These are phyloP conservation scores for Bombus confusus DNA, from an alignment of 1,140 invertebrate genomes.

Conservation along the genomic window DNA sequence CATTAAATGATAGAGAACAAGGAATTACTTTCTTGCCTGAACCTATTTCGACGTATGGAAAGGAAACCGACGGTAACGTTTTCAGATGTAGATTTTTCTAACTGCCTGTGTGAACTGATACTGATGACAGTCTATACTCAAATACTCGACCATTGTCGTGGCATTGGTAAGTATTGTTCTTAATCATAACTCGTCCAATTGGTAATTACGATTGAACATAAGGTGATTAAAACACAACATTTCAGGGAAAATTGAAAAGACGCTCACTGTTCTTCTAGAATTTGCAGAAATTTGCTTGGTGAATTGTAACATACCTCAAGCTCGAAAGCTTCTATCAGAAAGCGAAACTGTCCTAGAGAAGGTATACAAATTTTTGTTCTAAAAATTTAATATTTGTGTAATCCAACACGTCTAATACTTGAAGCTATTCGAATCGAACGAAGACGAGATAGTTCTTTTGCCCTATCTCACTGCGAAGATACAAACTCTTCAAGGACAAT, in stretches of 20 bases:
- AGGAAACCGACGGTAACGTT: constrained; percentile 75
- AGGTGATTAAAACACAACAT: neutral
- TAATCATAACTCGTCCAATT: neutral
- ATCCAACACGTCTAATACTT: neutral
- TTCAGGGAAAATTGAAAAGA: constrained; percentile 73
- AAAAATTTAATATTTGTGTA: neutral
- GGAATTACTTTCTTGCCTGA: neutral
- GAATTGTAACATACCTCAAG: constrained; percentile 81
- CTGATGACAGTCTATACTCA: constrained; percentile 83
- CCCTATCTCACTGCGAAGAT: constrained; percentile 80
- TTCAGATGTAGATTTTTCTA: constrained; percentile 78
- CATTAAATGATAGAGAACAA: neutral
- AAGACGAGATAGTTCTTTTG: constrained; percentile 74
- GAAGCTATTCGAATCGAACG: constrained; percentile 68
- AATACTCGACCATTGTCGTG: constrained; percentile 84
- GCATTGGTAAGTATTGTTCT: constrained; percentile 77
- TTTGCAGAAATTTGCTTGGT: constrained; percentile 82
- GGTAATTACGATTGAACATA: neutral
- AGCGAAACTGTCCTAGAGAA: constrained; percentile 73
- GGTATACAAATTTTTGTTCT: constrained; percentile 54
- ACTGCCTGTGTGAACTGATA: constrained; percentile 84
- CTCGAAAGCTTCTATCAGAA: constrained; percentile 81
- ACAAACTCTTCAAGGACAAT: constrained; percentile 78
- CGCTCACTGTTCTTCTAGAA: constrained; percentile 82
- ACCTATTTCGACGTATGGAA: constrained; percentile 39